Base-by-base conservation (phyloP, 2,888 invertebrate species). In the Aphidoletes aphidimyza region DNA sequence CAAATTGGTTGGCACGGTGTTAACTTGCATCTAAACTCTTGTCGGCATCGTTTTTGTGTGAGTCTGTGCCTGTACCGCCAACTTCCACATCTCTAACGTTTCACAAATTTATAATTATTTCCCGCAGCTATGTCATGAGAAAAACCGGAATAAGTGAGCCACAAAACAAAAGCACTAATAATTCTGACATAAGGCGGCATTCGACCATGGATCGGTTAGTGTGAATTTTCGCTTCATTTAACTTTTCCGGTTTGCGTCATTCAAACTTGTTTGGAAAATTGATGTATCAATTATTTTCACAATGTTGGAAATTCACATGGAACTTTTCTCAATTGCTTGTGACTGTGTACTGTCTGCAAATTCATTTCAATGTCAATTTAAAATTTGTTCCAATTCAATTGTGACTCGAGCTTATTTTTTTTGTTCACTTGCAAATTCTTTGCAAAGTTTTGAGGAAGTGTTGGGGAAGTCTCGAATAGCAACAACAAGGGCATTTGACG, bases 261-360 rank as follows among this genome's bases (percentile, higher is more conserved):
- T 26, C 30, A 22, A n/a, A 34, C n/a, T 69, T 30, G 30, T 69
- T 69, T 69, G n/a, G n/a, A 30, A 69, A 69, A 69, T 69, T 26
- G 69, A 69, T 69, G 30, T 0, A 69, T 69, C 69, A 69, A 30
- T 69, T 69, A 69, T 30, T 69, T n/a, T n/a, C n/a, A n/a, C n/a
- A n/a, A n/a, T n/a, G n/a, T n/a, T n/a, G n/a, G n/a, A n/a, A n/a
- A n/a, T n/a, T 69, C 34, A n/a, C 69, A 69, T 69, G 30, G 0
- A 69, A 54, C 22, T 22, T 22, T 69, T 69, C 30, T 30, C 69
- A 5, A 0, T 5, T 54, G 22, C 54, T 42, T 42, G 42, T 14
- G 42, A 42, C 6, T 42, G 6, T 42, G 8, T 9, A 9, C 14
- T 42, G 8, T 9, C 14, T 42, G 42, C 6, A 47, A 14, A 11